Percentiles rank a stretch among this genome's conserved stretches.
These are phyloP conservation scores for Rhingia rostrata DNA, from an alignment of 2,888 invertebrate species.

Conservation along the genomic window DNA sequence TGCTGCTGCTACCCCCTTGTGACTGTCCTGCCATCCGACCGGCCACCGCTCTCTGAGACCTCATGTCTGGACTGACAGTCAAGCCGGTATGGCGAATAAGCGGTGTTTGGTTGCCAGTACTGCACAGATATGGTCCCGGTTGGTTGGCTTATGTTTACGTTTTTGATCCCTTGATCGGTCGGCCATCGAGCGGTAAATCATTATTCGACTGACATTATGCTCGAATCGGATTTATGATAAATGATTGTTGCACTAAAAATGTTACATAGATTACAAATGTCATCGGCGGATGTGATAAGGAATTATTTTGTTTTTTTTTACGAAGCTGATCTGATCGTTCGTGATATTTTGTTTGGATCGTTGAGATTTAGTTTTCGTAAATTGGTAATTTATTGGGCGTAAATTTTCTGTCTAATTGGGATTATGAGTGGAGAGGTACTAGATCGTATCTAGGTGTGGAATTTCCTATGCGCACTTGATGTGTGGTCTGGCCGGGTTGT, in stretches of 20 bases:
- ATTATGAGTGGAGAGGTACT: background rate
- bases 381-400: conserved; percentile 33
- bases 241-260: conserved; percentile 52
- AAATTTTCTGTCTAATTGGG: conserved; percentile 4
- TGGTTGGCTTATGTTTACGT: conserved; percentile 32
- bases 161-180: conserved; percentile 57
- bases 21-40: conserved; percentile 1
- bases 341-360: conserved; percentile 19
- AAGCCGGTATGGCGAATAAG: conserved; percentile 10
- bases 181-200: conserved; percentile 54
- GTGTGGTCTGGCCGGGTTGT: background rate
- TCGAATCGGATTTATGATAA: conserved; percentile 63
- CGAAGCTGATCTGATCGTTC: conserved; percentile 32
- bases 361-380: conserved; percentile 22
- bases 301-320: background rate
- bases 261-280: conserved; percentile 58
- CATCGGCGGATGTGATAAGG: conserved; percentile 56
- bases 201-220: conserved; percentile 55
- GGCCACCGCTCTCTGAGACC: conserved; percentile 7
- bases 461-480: background rate
- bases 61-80: conserved; percentile 42
- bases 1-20: conserved; percentile 34
- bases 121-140: conserved; percentile 38
- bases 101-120: background rate
- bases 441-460: background rate